Evolutionary conservation across 2,113 vertebrate genomes (phyloP).

Genomic region (Paramormyrops kingsleyae): DNA sequence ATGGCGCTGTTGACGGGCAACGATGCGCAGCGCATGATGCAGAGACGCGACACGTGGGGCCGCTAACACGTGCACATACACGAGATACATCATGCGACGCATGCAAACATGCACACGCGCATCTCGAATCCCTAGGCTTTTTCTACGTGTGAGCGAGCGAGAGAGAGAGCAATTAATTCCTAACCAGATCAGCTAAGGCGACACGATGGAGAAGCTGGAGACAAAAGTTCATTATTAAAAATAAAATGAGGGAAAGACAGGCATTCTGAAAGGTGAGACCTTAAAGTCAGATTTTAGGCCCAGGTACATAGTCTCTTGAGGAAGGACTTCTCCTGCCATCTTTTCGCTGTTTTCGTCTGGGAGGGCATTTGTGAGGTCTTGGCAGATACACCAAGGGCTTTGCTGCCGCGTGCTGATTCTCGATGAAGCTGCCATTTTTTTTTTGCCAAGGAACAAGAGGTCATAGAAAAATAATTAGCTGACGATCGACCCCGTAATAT

Average conservation of each 20-base stretch:
- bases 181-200: not conserved
- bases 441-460: not conserved
- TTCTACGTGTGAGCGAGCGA: not conserved
- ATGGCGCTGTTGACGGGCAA: not conserved
- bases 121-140: not conserved
- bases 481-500: not conserved
- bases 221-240: not conserved
- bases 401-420: not conserved
- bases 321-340: not conserved
- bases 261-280: not conserved
- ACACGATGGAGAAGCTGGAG: not conserved
- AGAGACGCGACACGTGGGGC: too few species aligned
- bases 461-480: not conserved
- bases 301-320: not conserved
- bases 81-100: not conserved
- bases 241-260: not conserved
- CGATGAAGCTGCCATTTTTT: not conserved
- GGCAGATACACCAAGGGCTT: not conserved
- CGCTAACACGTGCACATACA: not conserved
- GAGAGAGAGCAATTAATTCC: constrained; percentile 6
- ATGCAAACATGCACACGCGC: not conserved
- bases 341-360: not conserved
- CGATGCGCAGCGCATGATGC: not conserved
- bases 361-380: not conserved
- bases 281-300: not conserved